phyloP scores from a whole-genome alignment of 1,140 invertebrate species.

The Scaptomyza graminum region DNA sequence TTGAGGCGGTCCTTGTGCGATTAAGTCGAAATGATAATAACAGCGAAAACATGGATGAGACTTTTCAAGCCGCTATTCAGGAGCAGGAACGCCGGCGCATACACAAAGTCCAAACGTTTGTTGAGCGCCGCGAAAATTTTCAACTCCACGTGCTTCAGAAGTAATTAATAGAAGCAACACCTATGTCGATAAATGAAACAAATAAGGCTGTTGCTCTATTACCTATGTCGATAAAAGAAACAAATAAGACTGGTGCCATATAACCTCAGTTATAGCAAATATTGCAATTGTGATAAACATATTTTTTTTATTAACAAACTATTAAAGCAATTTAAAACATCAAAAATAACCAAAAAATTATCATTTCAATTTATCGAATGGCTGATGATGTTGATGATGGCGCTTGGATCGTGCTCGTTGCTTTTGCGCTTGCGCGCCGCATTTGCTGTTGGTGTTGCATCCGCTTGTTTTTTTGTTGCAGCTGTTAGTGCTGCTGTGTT shows the following conservation, averaged over 20 bases:
- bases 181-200: too few species aligned
- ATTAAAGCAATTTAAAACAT: too few species aligned
- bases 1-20: slow-evolving; percentile 28
- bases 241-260: too few species aligned
- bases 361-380: too few species aligned
- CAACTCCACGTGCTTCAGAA: neutral
- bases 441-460: neutral
- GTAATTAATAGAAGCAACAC: too few species aligned
- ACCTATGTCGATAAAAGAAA: too few species aligned
- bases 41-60: slow-evolving; percentile 12
- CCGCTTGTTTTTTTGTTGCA: too few species aligned
- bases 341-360: too few species aligned
- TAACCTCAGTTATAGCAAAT: too few species aligned
- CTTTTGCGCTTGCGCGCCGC: neutral
- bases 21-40: neutral
- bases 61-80: slow-evolving; percentile 27
- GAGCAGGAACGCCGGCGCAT: slow-evolving; percentile 1
- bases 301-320: too few species aligned
- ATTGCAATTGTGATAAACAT: too few species aligned
- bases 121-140: slow-evolving; percentile 39
- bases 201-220: too few species aligned
- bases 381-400: neutral
- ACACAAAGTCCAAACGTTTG: slow-evolving; percentile 33
- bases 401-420: neutral
- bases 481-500: neutral